Base-by-base conservation (phyloP, 1,140 invertebrate species). In the Bombus haemorrhoidalis region DNA sequence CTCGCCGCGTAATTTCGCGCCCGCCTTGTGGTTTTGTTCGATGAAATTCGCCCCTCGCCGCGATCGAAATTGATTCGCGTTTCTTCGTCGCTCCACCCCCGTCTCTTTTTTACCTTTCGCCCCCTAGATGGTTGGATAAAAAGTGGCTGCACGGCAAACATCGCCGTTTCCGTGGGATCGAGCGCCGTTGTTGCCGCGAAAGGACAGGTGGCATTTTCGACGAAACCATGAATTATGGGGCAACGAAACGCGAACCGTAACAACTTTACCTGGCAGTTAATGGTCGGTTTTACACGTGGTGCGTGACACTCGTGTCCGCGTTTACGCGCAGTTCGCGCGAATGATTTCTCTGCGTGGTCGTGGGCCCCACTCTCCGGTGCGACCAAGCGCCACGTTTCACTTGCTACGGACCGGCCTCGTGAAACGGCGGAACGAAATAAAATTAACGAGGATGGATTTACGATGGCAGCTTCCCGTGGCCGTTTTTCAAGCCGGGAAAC, bases 251-350 rank as follows among this genome's bases (percentile, higher is more conserved):
- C 84, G 64, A 76, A 71, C 59, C 34, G 76, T 83, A 69, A 84
- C 86, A n/a, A 80, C 78, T 73, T 87, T 71, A 62, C 37, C 68
- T 85, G 59, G 43, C 66, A 53, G 86, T 87, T 87, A 87, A 88
- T 85, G 41, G 86, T 34, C 66, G 64, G 34, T 84, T 88, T 87
- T 88, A 87, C 86, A 77, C 69, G 37, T 3, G 34, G 34, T 41
- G 79, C 68, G 66, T 81, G 79, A 57, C 47, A 39, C 47, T 25
- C 34, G 66, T 41, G 37, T 53, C 39, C 47, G 34, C 37, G 47
- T 72, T 47, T 59, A 66, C 43, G 66, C 39, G 25, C 37, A 12
- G 66, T 25, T 25, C 62, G 15, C 66, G 34, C 34, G 25, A 10
- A 34, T 25, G 28, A n/a, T 41, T 43, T 43, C 62, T 12, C 59